Evolutionary conservation across 2,113 vertebrate genomes (phyloP).

Genomic region (Salvelinus sp.): DNA sequence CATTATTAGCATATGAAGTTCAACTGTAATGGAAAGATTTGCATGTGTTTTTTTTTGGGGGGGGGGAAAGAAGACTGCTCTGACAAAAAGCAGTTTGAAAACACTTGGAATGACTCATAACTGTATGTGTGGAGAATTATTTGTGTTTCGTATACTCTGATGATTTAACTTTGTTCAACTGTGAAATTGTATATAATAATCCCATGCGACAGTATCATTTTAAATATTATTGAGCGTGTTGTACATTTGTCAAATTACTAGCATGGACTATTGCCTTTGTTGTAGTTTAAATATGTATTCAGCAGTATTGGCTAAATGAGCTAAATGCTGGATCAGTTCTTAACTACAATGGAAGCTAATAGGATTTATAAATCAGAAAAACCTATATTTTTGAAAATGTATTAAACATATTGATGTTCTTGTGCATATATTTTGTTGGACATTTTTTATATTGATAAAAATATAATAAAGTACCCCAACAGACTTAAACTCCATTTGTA

Average conservation of each 20-base stretch:
- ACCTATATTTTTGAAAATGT: constrained; percentile 30
- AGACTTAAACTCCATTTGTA: constrained; percentile 10
- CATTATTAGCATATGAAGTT: not conserved
- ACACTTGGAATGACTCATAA: constrained; percentile 19
- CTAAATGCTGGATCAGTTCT: constrained; percentile 8
- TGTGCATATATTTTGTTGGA: constrained; percentile 31
- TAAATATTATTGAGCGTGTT: not conserved
- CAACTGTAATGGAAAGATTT: not conserved
- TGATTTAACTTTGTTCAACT: constrained; percentile 8
- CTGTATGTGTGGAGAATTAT: constrained; percentile 4
- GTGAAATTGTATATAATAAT: constrained; percentile 13
- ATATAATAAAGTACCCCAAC: constrained; percentile 26
- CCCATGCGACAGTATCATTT: not conserved
- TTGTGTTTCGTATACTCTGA: not conserved
- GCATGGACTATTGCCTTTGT: constrained; percentile 15
- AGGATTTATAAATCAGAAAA: constrained; percentile 29
- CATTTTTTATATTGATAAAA: constrained; percentile 32
- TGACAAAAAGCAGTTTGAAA: constrained; percentile 6
- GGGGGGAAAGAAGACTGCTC: not conserved
- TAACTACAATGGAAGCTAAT: constrained; percentile 12
- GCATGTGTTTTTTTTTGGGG: not conserved
- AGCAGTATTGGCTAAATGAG: constrained; percentile 12
- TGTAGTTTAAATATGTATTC: constrained; percentile 1
- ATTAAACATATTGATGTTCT: constrained; percentile 25
- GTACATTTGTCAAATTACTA: constrained; percentile 12